Evolutionary conservation across 2,113 vertebrate species (phyloP).

Genomic region (Holacanthus passer): DNA sequence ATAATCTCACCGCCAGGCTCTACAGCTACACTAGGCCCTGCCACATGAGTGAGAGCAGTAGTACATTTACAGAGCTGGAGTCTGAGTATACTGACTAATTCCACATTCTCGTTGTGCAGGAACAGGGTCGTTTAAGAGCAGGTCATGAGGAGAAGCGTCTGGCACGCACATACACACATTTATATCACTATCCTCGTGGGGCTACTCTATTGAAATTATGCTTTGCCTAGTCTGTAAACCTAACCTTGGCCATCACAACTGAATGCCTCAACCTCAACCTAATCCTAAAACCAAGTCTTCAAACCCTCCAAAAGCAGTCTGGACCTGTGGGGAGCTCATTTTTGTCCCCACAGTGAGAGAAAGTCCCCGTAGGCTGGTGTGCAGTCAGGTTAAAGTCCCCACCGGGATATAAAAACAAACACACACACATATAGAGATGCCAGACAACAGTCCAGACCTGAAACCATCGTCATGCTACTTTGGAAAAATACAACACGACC

Average conservation of each 20-base stretch:
- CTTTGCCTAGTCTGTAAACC: no score
- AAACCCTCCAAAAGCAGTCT: no score
- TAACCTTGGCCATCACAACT: no score
- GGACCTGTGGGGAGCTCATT: no score
- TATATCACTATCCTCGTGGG: no score
- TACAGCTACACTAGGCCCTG: constrained; percentile 38
- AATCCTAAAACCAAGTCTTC: no score
- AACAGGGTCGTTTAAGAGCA: constrained; percentile 45
- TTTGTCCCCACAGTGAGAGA: no score
- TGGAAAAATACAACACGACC: constrained; percentile 58
- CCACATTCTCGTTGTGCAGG: constrained; percentile 76
- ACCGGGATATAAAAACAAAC: not conserved
- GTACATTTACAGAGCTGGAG: constrained; percentile 62
- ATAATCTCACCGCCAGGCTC: constrained; percentile 56
- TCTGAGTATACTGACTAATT: constrained; percentile 61
- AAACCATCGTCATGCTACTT: constrained; percentile 74
- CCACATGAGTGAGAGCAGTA: constrained; percentile 64
- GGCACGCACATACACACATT: not conserved
- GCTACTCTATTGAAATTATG: no score
- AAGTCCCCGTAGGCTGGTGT: no score
- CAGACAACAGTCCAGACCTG: constrained; percentile 47
- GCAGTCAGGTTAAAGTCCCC: no score
- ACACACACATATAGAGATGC: not conserved
- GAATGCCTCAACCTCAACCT: no score
- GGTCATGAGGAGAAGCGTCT: constrained; percentile 46